These are phyloP conservation scores for Pimpla rufipes DNA, from an alignment of 2,888 invertebrate species.

Conservation along the genomic window DNA sequence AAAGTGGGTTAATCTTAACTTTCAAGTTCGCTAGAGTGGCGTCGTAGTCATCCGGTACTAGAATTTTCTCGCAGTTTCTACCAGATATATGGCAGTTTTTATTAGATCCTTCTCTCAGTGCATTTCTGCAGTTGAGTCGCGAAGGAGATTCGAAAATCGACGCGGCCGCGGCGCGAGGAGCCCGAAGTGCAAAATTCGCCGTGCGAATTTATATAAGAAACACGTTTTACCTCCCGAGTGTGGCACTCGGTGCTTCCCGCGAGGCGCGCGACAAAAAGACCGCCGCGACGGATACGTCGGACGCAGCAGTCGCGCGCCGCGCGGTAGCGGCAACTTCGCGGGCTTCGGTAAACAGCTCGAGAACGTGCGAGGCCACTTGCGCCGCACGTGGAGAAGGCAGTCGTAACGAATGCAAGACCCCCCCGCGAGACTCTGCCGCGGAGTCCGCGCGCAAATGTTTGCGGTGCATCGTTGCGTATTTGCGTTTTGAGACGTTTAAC, in stretches of 20 bases:
- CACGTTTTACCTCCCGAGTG: constrained; percentile 19
- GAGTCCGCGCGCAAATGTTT: constrained; percentile 9
- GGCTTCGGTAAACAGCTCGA: constrained; percentile 31
- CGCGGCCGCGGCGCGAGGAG: neutral
- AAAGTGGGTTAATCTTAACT: too few species aligned
- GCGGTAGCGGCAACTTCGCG: constrained; percentile 1
- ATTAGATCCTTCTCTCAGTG: too few species aligned
- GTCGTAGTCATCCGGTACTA: too few species aligned
- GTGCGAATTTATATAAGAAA: constrained; percentile 22
- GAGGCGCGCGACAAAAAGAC: constrained; percentile 16
- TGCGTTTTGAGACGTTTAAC: neutral
- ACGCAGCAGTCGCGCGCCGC: constrained; percentile 2
- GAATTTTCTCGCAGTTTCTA: too few species aligned
- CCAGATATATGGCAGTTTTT: too few species aligned
- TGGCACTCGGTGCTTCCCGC: constrained; percentile 16
- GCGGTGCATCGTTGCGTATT: neutral
- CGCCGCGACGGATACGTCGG: constrained; percentile 19
- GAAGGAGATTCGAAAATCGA: constrained; percentile 23
- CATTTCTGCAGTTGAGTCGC: constrained; percentile 15
- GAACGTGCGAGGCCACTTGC: constrained; percentile 26
- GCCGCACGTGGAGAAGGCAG: constrained; percentile 9
- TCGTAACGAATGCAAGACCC: neutral
- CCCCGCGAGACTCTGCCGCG: neutral
- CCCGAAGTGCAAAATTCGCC: constrained; percentile 34
- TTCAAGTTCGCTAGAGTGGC: too few species aligned